Evolutionary conservation across 92 coral and sea anemone species (phyloP).

Genomic region (Palythoa caribaeorum): DNA sequence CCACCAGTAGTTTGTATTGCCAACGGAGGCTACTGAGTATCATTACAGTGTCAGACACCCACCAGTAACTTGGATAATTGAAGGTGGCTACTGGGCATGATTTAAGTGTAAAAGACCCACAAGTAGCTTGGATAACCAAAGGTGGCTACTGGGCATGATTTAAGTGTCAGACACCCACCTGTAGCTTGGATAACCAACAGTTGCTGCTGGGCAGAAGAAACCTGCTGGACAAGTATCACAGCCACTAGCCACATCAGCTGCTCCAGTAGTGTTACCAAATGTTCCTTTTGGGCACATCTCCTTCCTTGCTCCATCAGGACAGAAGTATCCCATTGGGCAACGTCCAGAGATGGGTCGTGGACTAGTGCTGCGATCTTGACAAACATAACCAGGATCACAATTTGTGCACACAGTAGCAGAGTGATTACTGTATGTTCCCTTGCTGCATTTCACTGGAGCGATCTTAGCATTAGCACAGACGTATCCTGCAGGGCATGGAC

Average conservation of each 20-base stretch:
- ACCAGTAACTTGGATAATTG: too few relatives aligned
- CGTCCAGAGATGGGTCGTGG: conserved; percentile 85
- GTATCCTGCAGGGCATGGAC: conserved; percentile 93
- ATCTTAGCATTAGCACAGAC: conserved; percentile 60
- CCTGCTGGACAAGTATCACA: conserved; percentile 95
- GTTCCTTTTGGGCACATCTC: conserved; percentile 91
- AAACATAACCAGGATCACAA: conserved; percentile 85
- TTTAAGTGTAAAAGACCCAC: conserved; percentile 44
- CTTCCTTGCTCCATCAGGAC: conserved; percentile 81
- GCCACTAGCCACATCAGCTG: conserved; percentile 76
- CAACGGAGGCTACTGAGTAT: too few relatives aligned
- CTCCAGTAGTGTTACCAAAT: conserved; percentile 93
- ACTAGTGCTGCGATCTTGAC: conserved; percentile 82
- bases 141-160: too few relatives aligned
- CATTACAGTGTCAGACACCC: too few relatives aligned
- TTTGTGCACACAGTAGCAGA: conserved; percentile 71
- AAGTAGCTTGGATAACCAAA: conserved; percentile 81
- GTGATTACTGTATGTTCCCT: conserved; percentile 90
- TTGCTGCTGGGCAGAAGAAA: conserved; percentile 87
- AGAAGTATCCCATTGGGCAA: conserved; percentile 87
- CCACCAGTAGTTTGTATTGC: too few relatives aligned
- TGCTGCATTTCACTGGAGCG: conserved; percentile 84
- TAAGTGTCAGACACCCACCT: conserved; percentile 58
- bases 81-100: too few relatives aligned
- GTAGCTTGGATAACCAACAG: conserved; percentile 85